Evolutionary conservation across 2,113 vertebrate species (phyloP).

Genomic region (Cynocephalus volans): DNA sequence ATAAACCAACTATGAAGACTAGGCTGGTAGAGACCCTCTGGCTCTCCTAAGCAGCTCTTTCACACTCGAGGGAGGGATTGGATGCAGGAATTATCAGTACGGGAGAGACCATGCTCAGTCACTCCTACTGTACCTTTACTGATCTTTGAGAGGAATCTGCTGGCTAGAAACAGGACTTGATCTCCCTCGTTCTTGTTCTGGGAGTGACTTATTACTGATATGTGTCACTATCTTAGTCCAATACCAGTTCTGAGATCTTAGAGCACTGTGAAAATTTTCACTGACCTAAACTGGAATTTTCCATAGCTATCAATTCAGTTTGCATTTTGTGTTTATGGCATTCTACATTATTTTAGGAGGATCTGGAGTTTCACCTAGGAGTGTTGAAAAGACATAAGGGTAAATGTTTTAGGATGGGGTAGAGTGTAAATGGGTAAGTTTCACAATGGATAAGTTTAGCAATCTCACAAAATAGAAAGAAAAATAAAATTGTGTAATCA

Average conservation of each 20-base stretch:
- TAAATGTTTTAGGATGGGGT: not conserved
- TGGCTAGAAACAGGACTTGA: not conserved
- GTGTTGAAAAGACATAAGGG: conserved; percentile 38
- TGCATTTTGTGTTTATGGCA: not conserved
- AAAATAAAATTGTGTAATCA: conserved; percentile 20
- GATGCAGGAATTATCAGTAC: not conserved
- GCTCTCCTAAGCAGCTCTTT: not conserved
- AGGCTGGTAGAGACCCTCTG: not conserved
- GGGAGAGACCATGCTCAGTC: not conserved
- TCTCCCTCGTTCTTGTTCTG: not conserved
- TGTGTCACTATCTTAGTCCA: not conserved
- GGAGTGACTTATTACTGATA: not conserved
- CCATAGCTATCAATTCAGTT: not conserved
- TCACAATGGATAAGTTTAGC: not conserved
- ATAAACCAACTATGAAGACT: not conserved
- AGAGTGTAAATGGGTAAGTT: not conserved
- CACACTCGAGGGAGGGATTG: not conserved
- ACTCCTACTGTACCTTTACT: not conserved
- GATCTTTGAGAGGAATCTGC: not conserved
- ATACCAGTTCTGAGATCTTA: not conserved
- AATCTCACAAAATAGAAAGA: conserved; percentile 6
- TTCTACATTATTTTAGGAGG: not conserved
- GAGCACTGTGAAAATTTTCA: not conserved
- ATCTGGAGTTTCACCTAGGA: not conserved
- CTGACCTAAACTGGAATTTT: not conserved